Base-by-base conservation (phyloP, 2,888 invertebrate genomes). In the Rhyacophila evoluta region DNA sequence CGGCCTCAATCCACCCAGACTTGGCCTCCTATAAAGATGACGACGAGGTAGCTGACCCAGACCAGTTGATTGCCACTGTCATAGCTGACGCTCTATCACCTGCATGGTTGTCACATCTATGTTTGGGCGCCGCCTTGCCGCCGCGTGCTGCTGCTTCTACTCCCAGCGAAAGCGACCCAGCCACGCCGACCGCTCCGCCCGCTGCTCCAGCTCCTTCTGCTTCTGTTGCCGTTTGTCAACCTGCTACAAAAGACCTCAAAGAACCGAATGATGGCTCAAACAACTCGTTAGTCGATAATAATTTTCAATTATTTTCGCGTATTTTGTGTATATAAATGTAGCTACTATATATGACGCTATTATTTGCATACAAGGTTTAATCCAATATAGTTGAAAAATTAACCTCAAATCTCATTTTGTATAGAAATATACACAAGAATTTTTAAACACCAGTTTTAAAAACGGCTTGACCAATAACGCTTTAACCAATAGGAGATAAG, bases 121-220 rank as follows among this genome's bases (percentile, higher is more conserved):
- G 55, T 19, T 19, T 55, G 8, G 55, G 74, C 72, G 79, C 37
- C 69, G 70, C 84, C 82, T 75, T 85, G 85, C 1, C 82, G 84
- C 15, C 55, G 83, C 83, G 85, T 0, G 85, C 84, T 0, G 55
- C 55, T 19, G 86, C 86, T 77, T 88, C 85, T 0, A 86, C 88
- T 0, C 89, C 89, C 0, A 86, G 87, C 0, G 89, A 89, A 75
- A 86, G 88, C 0, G 89, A 89, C 41, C 84, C 88, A 1, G 87
- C 88, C 0, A 89, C 89, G 1, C 89, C 89, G 0, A 89, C 89
- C 15, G 87, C 88, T 11, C 19, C 71, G 0, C 88, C 88, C 0
- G 88, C 69, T 33, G 39, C 55, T 12, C 15, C 28, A 6, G 73
- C 69, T 4, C 41, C 78, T 11, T 70, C 77, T 10, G 72, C 78